Base-by-base conservation (phyloP, 2,888 invertebrate species). In the Pandemis heparana region DNA sequence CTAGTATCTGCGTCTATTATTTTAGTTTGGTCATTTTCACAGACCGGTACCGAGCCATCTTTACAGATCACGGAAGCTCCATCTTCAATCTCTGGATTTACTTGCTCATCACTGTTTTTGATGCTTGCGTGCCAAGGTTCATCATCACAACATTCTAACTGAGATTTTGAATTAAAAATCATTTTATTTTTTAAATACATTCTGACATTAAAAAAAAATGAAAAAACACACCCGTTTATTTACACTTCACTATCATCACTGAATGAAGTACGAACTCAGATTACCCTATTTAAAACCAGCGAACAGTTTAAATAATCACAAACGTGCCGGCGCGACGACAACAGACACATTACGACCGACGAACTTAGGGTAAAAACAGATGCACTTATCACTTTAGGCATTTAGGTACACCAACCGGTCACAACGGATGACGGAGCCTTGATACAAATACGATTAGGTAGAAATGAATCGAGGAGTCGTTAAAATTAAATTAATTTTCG, bases 401-500 rank as follows among this genome's bases (percentile, higher is more conserved):
- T 72, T 53, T 53, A 18, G 18, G 53, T 53, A 70, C 76, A 70
- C 63, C 71, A 59, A 63, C 75, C 73, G 76, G 64, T 68, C 78
- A 77, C 78, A 81, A 78, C 81, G 81, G 78, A 78, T 65, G 53
- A 53, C 18, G 69, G 70, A 74, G 79, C 80, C 79, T 76, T 78
- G 79, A 78, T 76, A 71, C 69, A 73, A 76, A 70, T 64, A 75
- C 59, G 73, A n/a, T 64, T 51, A 75, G n/a, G n/a, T n/a, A 76
- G 70, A 79, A 81, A 76, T 72, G 77, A 77, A 78, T 77, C 74
- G 75, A 53, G 75, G 68, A 77, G 82, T 85, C 83, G 77, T 91
- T 89, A 88, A 85, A 87, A 83, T 79, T 79, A 81, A 85, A 89
- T 89, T 85, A 85, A 79, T 78, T 76, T 74, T 75, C 75, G 75